phyloP scores from a whole-genome alignment of 1,140 invertebrate genomes.

The Ooceraea biroi region DNA sequence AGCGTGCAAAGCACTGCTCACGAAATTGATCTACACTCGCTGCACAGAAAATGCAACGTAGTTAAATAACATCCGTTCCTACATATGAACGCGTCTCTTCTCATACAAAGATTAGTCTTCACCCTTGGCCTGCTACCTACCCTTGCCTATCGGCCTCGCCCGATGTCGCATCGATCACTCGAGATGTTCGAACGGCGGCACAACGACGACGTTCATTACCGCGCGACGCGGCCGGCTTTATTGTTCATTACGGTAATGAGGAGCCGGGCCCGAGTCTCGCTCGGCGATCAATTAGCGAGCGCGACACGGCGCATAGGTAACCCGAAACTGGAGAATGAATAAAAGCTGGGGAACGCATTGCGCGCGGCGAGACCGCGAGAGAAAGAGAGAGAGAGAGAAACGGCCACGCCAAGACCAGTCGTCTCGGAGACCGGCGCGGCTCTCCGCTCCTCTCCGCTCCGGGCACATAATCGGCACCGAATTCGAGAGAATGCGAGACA shows the following conservation, averaged over 20 bases:
- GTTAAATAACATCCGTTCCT: background rate
- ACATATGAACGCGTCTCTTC: background rate
- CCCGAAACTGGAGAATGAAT: constrained; percentile 72
- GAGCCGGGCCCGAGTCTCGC: constrained; percentile 52
- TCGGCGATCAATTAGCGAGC: constrained; percentile 73
- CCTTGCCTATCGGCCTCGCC: background rate
- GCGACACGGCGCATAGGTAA: constrained; percentile 59
- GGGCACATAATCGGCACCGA: constrained; percentile 79
- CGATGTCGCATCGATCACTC: constrained; percentile 28
- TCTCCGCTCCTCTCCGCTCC: constrained; percentile 6
- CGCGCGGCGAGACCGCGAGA: background rate
- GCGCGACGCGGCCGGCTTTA: constrained; percentile 58
- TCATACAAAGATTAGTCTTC: background rate
- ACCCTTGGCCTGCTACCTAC: background rate
- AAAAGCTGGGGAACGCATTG: constrained; percentile 40
- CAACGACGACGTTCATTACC: constrained; percentile 57
- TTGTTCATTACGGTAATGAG: constrained; percentile 77
- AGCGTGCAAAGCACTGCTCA: background rate
- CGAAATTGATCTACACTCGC: background rate
- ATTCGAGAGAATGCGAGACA: constrained; percentile 80
- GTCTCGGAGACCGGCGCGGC: constrained; percentile 26
- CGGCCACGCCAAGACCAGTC: constrained; percentile 9
- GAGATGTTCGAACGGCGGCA: constrained; percentile 6
- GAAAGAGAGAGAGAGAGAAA: no score
- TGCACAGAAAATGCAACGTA: background rate